These are phyloP conservation scores for Cebus imitator DNA, from an alignment of 2,113 vertebrate genomes.

Conservation along the genomic window DNA sequence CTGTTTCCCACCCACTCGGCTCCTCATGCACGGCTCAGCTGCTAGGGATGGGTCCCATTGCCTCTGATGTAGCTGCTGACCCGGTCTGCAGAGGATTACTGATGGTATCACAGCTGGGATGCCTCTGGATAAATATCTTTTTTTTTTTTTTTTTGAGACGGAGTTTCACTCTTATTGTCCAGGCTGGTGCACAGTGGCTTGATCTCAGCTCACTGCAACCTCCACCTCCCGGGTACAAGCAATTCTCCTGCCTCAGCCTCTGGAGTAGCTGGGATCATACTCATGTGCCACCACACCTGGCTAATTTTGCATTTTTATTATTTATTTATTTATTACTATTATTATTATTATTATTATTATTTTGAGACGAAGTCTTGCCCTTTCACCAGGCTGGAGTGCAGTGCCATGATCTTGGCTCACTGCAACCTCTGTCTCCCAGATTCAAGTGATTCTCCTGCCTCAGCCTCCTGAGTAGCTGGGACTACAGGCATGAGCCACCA, in stretches of 20 bases:
- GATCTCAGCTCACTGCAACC: neutral
- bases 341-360: too few relatives aligned
- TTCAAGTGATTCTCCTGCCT: too few relatives aligned
- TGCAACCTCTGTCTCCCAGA: too few relatives aligned
- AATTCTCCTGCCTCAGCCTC: neutral
- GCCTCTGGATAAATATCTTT: neutral
- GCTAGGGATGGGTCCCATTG: neutral
- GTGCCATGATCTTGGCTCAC: too few relatives aligned
- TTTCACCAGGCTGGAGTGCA: too few relatives aligned
- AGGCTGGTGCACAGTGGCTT: neutral
- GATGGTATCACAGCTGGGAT: neutral
- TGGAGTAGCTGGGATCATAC: neutral
- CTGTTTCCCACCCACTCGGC: neutral
- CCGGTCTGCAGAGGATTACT: neutral
- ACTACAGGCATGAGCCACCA: too few relatives aligned
- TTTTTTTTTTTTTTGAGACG: too few relatives aligned
- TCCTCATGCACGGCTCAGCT: neutral
- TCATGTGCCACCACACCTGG: neutral
- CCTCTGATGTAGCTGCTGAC: neutral
- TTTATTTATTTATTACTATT: too few relatives aligned
- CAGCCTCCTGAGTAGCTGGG: too few relatives aligned
- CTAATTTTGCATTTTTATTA: neutral
- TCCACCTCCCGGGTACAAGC: neutral
- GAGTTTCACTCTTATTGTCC: neutral
- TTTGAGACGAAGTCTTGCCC: too few relatives aligned